Percentiles rank a stretch among this genome's conserved stretches.
Evolutionary conservation across 23 tunicate genomes (phyloP).

Genomic region (Phallusia fumigata): DNA sequence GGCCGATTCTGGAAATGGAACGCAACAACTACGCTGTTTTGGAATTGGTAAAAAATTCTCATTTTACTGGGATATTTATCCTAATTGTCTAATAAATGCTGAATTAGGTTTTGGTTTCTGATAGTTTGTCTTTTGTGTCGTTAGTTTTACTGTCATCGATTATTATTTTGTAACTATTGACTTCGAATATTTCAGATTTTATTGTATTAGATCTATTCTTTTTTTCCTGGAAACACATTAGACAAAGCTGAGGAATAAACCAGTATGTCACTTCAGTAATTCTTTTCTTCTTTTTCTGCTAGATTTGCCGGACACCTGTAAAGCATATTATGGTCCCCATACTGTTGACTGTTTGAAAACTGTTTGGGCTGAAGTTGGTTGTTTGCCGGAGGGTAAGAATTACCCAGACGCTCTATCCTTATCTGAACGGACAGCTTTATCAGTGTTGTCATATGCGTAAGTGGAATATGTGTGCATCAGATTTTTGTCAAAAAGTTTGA

Average conservation of each 20-base stretch:
- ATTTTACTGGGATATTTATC: not conserved
- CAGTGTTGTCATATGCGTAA: not conserved
- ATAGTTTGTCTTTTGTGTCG: too few species aligned
- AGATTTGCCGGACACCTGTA: not conserved
- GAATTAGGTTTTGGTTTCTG: too few species aligned
- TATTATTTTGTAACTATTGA: too few species aligned
- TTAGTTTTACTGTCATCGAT: too few species aligned
- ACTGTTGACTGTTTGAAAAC: conserved; percentile 15
- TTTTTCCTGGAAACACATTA: too few species aligned
- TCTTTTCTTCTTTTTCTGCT: not conserved
- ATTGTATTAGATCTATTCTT: too few species aligned
- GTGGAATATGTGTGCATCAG: too few species aligned
- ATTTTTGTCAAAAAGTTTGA: not conserved
- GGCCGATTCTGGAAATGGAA: not conserved
- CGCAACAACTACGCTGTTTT: not conserved
- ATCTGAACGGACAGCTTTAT: too few species aligned
- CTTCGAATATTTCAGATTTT: too few species aligned
- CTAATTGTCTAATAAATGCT: too few species aligned
- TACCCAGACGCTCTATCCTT: not conserved
- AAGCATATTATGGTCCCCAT: conserved; percentile 27
- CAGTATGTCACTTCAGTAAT: not conserved
- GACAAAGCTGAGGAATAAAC: too few species aligned
- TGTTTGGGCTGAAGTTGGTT: not conserved
- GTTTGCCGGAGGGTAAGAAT: not conserved
- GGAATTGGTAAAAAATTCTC: not conserved